These are phyloP conservation scores for Rhynchopsitta pachyrhyncha DNA, from an alignment of 2,113 vertebrate species.

Conservation along the genomic window DNA sequence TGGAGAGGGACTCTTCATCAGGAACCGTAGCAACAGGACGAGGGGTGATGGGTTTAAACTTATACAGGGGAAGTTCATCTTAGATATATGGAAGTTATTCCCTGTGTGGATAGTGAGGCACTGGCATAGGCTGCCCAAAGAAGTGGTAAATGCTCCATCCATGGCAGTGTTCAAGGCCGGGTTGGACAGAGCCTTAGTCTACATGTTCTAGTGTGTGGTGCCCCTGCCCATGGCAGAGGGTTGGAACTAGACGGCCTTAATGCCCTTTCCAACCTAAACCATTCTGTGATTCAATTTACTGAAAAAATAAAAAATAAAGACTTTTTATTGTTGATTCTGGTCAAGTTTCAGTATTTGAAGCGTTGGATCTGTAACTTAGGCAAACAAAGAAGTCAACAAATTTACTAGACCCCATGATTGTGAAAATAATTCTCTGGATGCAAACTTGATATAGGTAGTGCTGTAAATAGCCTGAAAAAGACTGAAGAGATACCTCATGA, in stretches of 20 bases:
- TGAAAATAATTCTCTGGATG: not conserved
- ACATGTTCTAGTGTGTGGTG: not conserved
- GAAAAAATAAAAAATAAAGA: not conserved
- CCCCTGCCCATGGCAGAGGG: not conserved
- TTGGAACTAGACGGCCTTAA: not conserved
- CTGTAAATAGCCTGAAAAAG: not conserved
- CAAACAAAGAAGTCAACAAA: not conserved
- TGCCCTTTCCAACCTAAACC: not conserved
- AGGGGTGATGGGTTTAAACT: not conserved
- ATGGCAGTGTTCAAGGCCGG: not conserved
- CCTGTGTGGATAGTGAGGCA: not conserved
- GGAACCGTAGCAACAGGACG: not conserved
- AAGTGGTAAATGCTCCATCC: not conserved
- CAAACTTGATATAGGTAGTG: not conserved
- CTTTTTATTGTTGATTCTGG: not conserved
- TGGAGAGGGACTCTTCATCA: not conserved
- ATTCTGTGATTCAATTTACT: not conserved
- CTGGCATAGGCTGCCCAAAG: not conserved
- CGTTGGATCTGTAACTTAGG: not conserved
- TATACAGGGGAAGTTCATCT: not conserved
- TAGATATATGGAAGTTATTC: not conserved
- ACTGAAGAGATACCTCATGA: not conserved
- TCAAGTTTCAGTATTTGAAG: not conserved
- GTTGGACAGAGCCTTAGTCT: not conserved
- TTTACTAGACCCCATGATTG: not conserved